Base-by-base conservation (phyloP, 1,140 invertebrate species). In the Drosophila cardini region DNA sequence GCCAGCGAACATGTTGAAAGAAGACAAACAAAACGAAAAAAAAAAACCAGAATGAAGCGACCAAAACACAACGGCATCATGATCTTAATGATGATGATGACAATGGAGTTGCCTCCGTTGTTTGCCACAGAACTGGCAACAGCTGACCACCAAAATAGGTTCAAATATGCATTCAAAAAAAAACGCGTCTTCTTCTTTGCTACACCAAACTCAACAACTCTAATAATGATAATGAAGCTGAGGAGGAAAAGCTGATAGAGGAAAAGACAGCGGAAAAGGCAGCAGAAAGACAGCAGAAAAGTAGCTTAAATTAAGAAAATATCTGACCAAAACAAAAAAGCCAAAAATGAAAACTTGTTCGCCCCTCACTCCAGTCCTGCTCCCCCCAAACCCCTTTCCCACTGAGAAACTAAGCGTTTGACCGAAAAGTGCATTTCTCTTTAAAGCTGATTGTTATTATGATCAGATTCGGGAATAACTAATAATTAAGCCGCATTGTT, bases 291-390 rank as follows among this genome's bases (percentile, higher is more conserved):
- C 21, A 1, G 21, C 8, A n/a, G 38, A 64, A 76, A 76, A 80
- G 76, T 80, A 78, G 76, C 76, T 79, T 78, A 78, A 71, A 75
- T 83, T 83, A 71, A 83, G 70, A 72, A 72, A 53, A 36, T 45
- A 16, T 50, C 21, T 43, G 26, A 16, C 15, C 58, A 64, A 73
- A 78, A 63, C 57, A 53, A 79, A 58, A 55, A 13, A 61, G 45
- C 48, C 32, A 30, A 13, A 60, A 60, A 53, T 30, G 10, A 46
- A 62, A 74, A 73, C 71, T 43, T 32, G 69, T 72, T 72, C 18
- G 46, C n/a, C 4, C 38, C 36, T 0, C 10, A 1, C 26, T 4
- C 11, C 13, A 16, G 9, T 15, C 26, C 1, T 8, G 10, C 38
- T n/a, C 55, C 16, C 40, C 45, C 15, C 11, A 15, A 6, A 15